phyloP scores from a whole-genome alignment of 2,888 invertebrate species.

The Drosophila histrio region DNA sequence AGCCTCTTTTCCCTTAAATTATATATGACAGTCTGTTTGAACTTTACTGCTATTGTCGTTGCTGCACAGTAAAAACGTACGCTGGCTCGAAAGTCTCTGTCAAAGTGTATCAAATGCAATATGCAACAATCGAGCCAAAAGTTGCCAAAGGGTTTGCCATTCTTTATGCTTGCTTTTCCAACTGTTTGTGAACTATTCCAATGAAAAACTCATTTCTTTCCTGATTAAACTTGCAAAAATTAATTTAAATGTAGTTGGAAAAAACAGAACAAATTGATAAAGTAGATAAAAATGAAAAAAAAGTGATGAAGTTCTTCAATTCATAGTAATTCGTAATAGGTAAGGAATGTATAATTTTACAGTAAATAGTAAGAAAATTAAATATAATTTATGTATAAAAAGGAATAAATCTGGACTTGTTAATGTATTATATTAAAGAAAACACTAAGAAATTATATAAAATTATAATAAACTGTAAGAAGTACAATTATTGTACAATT shows the following conservation, averaged over 20 bases:
- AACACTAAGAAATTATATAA: too few species aligned
- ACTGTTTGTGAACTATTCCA: not conserved
- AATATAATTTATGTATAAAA: too few species aligned
- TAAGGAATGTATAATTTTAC: too few species aligned
- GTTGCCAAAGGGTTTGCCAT: not conserved
- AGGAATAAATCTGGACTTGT: too few species aligned
- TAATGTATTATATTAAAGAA: too few species aligned
- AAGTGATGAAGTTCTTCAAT: too few species aligned
- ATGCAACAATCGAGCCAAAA: constrained; percentile 12
- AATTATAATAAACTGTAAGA: too few species aligned
- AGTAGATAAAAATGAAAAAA: too few species aligned
- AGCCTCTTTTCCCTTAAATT: not conserved
- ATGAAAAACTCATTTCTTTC: not conserved
- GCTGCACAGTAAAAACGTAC: not conserved
- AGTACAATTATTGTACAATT: too few species aligned
- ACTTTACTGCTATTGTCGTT: not conserved
- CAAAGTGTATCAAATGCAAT: constrained; percentile 15
- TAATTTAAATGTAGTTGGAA: not conserved
- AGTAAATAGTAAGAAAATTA: too few species aligned
- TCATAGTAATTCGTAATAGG: too few species aligned
- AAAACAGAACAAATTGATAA: not conserved
- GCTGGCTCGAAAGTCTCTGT: not conserved
- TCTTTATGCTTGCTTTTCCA: constrained; percentile 1
- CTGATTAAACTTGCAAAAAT: not conserved
- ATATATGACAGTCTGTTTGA: constrained; percentile 2